Evolutionary conservation across 2,888 invertebrate species (phyloP), one percentile per base, ranked within the genome.

Genomic region (Machimus rusticus): DNA sequence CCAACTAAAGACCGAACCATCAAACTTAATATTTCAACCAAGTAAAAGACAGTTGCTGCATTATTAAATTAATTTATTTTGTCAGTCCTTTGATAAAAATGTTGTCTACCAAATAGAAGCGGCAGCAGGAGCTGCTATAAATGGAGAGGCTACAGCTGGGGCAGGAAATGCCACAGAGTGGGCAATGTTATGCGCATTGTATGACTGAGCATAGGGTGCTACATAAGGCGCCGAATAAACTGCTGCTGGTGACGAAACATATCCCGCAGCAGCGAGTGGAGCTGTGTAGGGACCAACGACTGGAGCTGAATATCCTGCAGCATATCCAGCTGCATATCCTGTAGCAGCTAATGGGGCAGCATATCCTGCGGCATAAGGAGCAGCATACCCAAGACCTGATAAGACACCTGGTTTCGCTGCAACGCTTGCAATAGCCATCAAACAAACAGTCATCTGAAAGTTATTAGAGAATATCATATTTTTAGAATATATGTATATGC

Each of bases 331-430:
- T n/a, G 89, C 86, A 74, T 87, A 88, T 39, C 39, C 74, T 77
- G 88, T n/a, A 86, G 81, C 39, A 76, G 77, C 23, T 82, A 74
- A 78, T 16, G 89, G 87, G 4, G 88, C 85, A 82, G 66, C 85
- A 51, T n/a, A 51, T n/a, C 51, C 51, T 23, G 79, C 88, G 31
- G 74, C 82, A 28, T 87, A 51, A 16, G 46, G 46, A 46, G 82
- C 81, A 46, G 51, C 39, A 78, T 37, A 78, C 23, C 89, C 88
- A 12, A 88, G 16, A 14, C 88, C 88, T n/a, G 89, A 16, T 1
- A 89, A 16, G 82, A 87, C 89, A 37, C 66, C 37, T 82, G 89
- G 89, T 55, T 89, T 89, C 46, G 89, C 89, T 74, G 86, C 88
- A 74, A 76, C 89, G 28, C 87, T 88, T 9, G 87, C 89, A 88